phyloP scores from a whole-genome alignment of 2,888 invertebrate genomes.

The Hirtodrosophila trivittata region DNA sequence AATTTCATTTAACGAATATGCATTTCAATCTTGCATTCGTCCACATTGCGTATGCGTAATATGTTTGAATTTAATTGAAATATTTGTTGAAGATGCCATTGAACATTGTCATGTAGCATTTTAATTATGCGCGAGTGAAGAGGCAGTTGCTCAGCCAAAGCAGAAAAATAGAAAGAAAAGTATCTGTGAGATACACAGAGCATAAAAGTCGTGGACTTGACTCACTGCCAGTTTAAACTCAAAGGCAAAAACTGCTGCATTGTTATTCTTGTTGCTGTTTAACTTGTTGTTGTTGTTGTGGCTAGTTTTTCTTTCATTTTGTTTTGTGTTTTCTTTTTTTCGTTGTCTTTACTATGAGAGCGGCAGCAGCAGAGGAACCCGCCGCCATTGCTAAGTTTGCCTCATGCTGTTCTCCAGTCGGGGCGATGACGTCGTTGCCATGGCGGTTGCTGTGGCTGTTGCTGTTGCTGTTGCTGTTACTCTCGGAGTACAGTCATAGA shows the following conservation, averaged over 20 bases:
- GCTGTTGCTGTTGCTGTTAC: constrained; percentile 10
- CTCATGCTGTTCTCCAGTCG: constrained; percentile 25
- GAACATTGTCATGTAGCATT: constrained; percentile 19
- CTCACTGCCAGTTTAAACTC: constrained; percentile 38
- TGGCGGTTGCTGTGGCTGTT: constrained; percentile 42
- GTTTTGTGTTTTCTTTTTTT: constrained; percentile 23
- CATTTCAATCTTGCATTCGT: background rate
- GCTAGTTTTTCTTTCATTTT: constrained; percentile 50
- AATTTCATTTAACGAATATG: no score
- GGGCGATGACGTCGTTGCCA: constrained; percentile 74
- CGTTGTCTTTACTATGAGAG: constrained; percentile 12
- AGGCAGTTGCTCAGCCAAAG: constrained; percentile 26
- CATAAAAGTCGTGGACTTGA: constrained; percentile 57
- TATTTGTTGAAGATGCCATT: constrained; percentile 9
- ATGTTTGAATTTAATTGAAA: constrained; percentile 38
- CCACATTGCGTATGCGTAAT: constrained; percentile 51
- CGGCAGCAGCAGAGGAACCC: constrained; percentile 25
- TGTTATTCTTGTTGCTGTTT: constrained; percentile 31
- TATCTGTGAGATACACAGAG: constrained; percentile 56
- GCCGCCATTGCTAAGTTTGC: constrained; percentile 43
- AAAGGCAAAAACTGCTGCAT: constrained; percentile 17
- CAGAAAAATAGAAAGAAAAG: constrained; percentile 28
- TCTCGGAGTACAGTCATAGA: constrained; percentile 70
- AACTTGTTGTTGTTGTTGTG: constrained; percentile 37
- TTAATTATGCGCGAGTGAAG: constrained; percentile 51